Percentiles rank a stretch among this genome's conserved stretches.
These are phyloP conservation scores for Pantala flavescens DNA, from an alignment of 1,140 invertebrate species.

Conservation along the genomic window DNA sequence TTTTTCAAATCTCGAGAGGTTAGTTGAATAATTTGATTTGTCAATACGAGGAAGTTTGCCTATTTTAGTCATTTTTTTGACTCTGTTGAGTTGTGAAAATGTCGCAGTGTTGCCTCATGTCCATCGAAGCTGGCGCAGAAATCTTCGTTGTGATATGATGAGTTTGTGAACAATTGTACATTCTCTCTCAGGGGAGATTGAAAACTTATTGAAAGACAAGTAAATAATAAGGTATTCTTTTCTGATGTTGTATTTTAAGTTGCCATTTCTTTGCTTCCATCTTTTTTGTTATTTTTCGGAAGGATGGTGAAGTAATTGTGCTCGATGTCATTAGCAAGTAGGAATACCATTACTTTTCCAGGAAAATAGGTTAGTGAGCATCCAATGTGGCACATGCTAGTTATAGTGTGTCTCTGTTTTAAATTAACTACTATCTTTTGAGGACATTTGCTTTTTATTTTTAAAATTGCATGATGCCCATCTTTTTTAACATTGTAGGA, in stretches of 20 bases:
- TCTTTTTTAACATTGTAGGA: background rate
- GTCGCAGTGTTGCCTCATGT: constrained; percentile 3
- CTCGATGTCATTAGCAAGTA: background rate
- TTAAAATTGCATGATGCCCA: background rate
- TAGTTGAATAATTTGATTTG: constrained; percentile 1
- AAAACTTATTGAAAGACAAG: constrained; percentile 3
- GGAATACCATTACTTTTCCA: background rate
- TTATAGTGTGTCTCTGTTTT: background rate
- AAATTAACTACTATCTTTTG: background rate
- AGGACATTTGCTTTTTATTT: background rate
- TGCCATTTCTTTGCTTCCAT: background rate
- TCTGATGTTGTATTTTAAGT: constrained; percentile 10
- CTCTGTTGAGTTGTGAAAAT: constrained; percentile 4
- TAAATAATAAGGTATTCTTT: constrained; percentile 11
- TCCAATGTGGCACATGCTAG: background rate
- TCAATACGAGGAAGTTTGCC: background rate
- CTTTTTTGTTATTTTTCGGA: background rate
- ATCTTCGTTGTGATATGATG: constrained; percentile 3
- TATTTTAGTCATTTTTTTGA: background rate
- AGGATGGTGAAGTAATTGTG: background rate
- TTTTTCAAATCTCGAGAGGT: constrained; percentile 2
- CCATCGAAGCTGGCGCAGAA: background rate
- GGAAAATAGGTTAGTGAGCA: background rate
- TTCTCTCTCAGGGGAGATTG: background rate
- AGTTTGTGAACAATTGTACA: background rate